Percentiles rank a stretch among this genome's conserved stretches.
These are phyloP conservation scores for Syrphus vitripennis DNA, from an alignment of 2,888 invertebrate genomes.

Conservation along the genomic window DNA sequence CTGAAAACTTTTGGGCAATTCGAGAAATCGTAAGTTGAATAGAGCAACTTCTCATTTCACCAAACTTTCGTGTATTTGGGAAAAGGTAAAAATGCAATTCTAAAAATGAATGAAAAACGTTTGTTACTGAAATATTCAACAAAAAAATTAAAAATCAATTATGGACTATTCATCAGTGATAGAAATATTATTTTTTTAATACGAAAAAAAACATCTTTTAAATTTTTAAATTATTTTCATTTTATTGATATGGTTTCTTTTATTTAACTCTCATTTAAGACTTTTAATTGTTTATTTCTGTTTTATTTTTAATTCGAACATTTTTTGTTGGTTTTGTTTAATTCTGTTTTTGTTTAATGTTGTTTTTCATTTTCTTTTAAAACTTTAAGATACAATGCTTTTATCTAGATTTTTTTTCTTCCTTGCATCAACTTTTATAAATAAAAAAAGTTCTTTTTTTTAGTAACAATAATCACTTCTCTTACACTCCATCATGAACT, in stretches of 20 bases:
- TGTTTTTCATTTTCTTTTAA: slow-evolving; percentile 32
- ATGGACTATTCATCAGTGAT: too few species aligned
- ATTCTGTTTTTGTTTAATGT: slow-evolving; percentile 45
- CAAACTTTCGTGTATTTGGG: too few species aligned
- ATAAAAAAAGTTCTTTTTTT: slow-evolving; percentile 39
- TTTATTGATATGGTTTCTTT: slow-evolving; percentile 71
- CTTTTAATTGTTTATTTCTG: slow-evolving; percentile 56
- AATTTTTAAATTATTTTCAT: slow-evolving; percentile 24
- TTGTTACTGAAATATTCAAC: too few species aligned
- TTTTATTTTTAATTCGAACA: slow-evolving; percentile 54
- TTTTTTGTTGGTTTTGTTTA: slow-evolving; percentile 42
- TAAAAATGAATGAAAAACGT: too few species aligned
- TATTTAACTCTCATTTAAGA: slow-evolving; percentile 66
- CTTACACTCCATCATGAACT: slow-evolving; percentile 10
- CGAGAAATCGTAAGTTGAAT: too few species aligned
- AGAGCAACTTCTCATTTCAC: too few species aligned
- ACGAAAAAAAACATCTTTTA: neutral
- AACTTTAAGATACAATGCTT: slow-evolving; percentile 57
- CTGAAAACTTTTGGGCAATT: too few species aligned
- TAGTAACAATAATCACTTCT: slow-evolving; percentile 55
- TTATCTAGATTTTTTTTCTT: slow-evolving; percentile 37
- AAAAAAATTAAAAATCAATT: too few species aligned
- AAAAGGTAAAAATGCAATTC: too few species aligned
- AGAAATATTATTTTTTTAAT: too few species aligned
- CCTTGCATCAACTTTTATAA: slow-evolving; percentile 58